Evolutionary conservation across 2,888 invertebrate species (phyloP).

Genomic region (Campoplex nolae): DNA sequence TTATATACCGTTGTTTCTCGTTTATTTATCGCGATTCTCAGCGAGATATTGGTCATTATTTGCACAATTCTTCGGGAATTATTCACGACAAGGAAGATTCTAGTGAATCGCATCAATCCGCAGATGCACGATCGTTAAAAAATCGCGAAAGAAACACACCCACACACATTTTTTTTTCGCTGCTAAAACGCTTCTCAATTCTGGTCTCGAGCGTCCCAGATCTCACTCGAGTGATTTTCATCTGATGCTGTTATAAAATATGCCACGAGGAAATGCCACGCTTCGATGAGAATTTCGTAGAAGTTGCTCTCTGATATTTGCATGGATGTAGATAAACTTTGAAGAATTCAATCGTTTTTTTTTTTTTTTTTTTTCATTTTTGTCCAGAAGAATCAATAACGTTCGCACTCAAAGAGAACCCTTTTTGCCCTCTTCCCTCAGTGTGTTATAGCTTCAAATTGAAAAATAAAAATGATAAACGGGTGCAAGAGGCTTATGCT

Average conservation of each 20-base stretch:
- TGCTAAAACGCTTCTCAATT: background rate
- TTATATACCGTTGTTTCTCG: slow-evolving; percentile 27
- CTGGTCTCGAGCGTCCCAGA: slow-evolving; percentile 49
- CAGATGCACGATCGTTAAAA: slow-evolving; percentile 18
- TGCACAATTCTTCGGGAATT: slow-evolving; percentile 58
- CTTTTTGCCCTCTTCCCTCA: background rate
- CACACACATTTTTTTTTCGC: background rate
- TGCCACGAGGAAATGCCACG: slow-evolving; percentile 48
- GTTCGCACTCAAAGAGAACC: background rate
- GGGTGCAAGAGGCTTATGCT: slow-evolving; percentile 52
- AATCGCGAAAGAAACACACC: background rate
- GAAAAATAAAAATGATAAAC: slow-evolving; percentile 14
- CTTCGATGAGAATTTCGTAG: slow-evolving; percentile 60
- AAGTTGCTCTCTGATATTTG: background rate
- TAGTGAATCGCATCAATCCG: slow-evolving; percentile 19
- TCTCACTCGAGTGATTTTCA: slow-evolving; percentile 60
- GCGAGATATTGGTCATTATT: slow-evolving; percentile 41
- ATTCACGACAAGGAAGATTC: slow-evolving; percentile 45
- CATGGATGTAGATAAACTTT: background rate
- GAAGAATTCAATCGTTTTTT: background rate
- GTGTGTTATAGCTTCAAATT: background rate
- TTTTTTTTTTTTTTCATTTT: background rate
- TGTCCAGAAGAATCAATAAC: background rate
- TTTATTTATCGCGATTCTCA: background rate
- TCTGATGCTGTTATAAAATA: slow-evolving; percentile 13